These are phyloP conservation scores for Drosophila macrothrix DNA, from an alignment of 2,888 invertebrate genomes.

Conservation along the genomic window DNA sequence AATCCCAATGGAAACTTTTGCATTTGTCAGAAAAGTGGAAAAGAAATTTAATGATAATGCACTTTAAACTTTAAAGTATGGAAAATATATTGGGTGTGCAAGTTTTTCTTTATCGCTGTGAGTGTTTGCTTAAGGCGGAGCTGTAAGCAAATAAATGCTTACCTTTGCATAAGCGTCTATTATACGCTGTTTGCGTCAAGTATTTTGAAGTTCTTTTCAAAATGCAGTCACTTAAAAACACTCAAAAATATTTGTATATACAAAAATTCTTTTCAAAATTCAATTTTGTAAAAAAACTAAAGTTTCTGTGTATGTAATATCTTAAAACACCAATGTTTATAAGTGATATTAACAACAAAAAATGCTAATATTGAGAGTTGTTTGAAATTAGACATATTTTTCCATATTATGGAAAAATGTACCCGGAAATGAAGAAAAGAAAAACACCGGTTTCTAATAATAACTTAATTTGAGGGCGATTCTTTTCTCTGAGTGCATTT, in stretches of 20 bases:
- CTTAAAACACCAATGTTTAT: background rate
- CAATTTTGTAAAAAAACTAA: too few species aligned
- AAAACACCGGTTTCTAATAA: background rate
- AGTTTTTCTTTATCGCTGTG: background rate
- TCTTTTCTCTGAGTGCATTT: constrained; percentile 38
- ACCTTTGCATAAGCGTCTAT: constrained; percentile 2
- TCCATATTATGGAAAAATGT: background rate
- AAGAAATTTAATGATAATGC: too few species aligned
- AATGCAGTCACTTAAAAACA: constrained; percentile 57
- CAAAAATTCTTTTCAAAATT: background rate
- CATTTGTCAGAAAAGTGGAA: background rate
- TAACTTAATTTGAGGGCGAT: background rate
- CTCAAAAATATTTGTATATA: background rate
- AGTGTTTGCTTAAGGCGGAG: background rate
- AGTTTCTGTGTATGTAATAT: too few species aligned
- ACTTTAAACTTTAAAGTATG: background rate
- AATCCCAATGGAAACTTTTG: background rate
- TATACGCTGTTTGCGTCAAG: background rate
- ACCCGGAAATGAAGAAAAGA: background rate
- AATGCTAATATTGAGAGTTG: background rate
- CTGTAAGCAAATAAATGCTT: constrained; percentile 9
- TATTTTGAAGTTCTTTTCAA: constrained; percentile 33
- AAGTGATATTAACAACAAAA: background rate
- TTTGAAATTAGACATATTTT: too few species aligned
- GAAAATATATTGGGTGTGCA: background rate